Evolutionary conservation across 2,113 vertebrate genomes (phyloP).

Genomic region (Calypte anna): DNA sequence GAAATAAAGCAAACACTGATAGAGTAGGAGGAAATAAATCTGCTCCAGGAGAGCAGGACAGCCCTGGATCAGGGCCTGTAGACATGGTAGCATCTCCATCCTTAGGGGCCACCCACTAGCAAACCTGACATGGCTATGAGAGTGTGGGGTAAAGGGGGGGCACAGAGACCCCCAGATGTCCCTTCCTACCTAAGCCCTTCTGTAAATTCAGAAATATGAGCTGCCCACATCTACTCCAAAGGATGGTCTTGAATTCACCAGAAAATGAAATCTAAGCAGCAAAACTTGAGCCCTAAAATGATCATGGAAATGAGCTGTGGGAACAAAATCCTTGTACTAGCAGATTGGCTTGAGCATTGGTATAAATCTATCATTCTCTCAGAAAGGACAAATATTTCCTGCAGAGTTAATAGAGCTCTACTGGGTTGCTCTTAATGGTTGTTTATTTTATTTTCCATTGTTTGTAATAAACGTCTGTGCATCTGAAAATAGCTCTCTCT

Average conservation of each 20-base stretch:
- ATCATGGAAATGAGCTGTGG: neutral
- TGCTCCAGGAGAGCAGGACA: neutral
- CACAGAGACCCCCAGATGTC: neutral
- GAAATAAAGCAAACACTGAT: neutral
- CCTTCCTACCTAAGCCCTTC: neutral
- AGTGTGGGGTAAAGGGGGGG: neutral
- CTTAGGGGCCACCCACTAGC: neutral
- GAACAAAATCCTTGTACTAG: neutral
- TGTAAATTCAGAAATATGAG: neutral
- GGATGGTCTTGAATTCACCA: neutral
- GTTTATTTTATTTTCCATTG: conserved; percentile 59
- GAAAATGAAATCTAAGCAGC: neutral
- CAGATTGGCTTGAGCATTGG: neutral
- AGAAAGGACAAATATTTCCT: conserved; percentile 34
- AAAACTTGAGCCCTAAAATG: neutral
- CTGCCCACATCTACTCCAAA: neutral
- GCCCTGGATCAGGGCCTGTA: neutral
- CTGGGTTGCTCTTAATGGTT: neutral
- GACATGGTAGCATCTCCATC: neutral
- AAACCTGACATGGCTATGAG: neutral
- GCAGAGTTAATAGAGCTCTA: neutral
- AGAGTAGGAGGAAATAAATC: neutral
- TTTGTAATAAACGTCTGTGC: conserved; percentile 30
- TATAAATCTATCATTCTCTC: neutral
- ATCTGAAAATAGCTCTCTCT: conserved; percentile 29